A percentile compares a stretch with the other conserved stretches of the same genome.
Evolutionary conservation across 2,113 vertebrate species (phyloP).

Genomic region (Odocoileus hemionus): DNA sequence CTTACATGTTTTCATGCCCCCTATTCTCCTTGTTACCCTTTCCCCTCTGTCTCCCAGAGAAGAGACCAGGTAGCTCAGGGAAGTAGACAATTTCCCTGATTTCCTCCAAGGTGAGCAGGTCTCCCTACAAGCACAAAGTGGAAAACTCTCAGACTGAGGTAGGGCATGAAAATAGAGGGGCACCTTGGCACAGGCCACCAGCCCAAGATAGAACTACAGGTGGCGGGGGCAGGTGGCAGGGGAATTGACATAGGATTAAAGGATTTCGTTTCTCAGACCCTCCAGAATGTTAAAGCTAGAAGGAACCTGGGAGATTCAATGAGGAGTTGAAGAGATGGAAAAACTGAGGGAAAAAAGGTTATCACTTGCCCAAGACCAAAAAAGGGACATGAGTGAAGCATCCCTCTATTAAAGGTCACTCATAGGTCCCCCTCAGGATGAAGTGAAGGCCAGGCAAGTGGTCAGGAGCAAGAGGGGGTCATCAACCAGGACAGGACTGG

Average conservation of each 20-base stretch:
- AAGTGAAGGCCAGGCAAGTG: background rate
- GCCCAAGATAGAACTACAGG: background rate
- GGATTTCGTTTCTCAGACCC: background rate
- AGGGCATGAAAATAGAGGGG: background rate
- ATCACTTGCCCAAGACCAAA: background rate
- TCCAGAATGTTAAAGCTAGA: background rate
- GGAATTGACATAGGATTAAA: background rate
- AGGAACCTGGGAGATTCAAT: background rate
- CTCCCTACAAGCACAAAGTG: background rate
- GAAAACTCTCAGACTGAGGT: background rate
- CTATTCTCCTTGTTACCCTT: background rate
- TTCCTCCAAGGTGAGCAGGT: background rate
- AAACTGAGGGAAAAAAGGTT: background rate
- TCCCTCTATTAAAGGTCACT: background rate
- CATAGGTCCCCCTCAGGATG: background rate
- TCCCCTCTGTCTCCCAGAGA: background rate
- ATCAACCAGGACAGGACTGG: too few species aligned
- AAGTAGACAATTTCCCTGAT: background rate
- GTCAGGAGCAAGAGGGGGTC: rapidly evolving
- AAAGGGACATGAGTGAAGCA: background rate
- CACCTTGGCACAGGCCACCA: background rate
- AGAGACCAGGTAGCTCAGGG: background rate
- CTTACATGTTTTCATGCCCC: background rate
- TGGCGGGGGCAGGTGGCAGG: background rate
- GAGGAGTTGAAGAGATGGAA: background rate